These are phyloP conservation scores for Oxystoma pomonae DNA, from an alignment of 2,888 invertebrate species.

Conservation along the genomic window DNA sequence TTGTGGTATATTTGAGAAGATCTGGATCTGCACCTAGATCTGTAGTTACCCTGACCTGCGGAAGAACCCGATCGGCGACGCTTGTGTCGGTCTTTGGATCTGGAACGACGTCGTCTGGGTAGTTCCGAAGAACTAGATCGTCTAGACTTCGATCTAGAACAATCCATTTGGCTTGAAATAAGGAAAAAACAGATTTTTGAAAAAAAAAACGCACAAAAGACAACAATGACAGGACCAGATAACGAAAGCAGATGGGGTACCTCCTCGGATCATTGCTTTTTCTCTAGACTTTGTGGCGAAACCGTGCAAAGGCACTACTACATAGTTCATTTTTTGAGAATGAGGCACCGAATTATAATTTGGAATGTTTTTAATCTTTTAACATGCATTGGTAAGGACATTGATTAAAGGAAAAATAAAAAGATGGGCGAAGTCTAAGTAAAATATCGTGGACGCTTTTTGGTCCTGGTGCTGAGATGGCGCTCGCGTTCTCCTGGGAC, in stretches of 20 bases:
- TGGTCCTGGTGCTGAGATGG: too few species aligned
- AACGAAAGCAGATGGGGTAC: background rate
- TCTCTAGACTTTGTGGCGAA: background rate
- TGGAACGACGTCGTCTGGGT: background rate
- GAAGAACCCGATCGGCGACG: background rate
- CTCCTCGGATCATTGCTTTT: background rate
- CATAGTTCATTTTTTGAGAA: background rate
- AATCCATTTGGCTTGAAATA: too few species aligned
- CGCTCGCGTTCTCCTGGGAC: too few species aligned
- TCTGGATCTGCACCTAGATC: too few species aligned
- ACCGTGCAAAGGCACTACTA: background rate
- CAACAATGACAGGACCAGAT: background rate
- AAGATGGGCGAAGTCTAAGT: too few species aligned
- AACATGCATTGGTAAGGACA: too few species aligned
- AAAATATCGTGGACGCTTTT: too few species aligned
- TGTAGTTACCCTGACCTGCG: background rate
- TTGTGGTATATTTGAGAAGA: too few species aligned
- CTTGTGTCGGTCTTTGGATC: background rate
- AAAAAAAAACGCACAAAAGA: background rate
- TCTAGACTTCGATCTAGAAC: background rate
- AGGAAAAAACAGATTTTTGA: too few species aligned
- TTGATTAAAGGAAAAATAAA: too few species aligned
- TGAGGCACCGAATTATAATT: background rate
- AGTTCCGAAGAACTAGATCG: background rate
- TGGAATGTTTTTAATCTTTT: background rate